Base-by-base conservation (phyloP, 2,888 invertebrate genomes). In the Erannis defoliaria region DNA sequence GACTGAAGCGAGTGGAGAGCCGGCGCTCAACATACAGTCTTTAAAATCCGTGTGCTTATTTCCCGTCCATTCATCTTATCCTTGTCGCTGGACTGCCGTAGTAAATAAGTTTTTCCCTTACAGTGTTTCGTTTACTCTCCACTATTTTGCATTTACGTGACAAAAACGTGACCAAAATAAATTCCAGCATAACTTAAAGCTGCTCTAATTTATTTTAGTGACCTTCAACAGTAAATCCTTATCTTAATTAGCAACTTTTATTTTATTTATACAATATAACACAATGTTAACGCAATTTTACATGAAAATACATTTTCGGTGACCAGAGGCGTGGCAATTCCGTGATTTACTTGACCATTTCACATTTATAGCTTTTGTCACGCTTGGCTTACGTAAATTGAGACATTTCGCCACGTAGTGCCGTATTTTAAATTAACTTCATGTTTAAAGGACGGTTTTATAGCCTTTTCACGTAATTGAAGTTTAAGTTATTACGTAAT, bases 311-410 rank as follows among this genome's bases (percentile, higher is more conserved):
- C 81, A 80, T 81, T 84, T 86, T 77, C 73, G 77, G 73, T 72
- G 75, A 74, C 74, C 72, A 71, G 67, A 72, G 86, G 85, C 84
- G 87, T 85, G 86, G 82, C 79, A 68, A 76, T 76, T 71, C 70
- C 63, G 78, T 87, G 88, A 88, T 88, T 88, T 86, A 84, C 85
- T 78, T 82, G 81, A 84, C 84, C 85, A 77, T 79, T 82, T 72
- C 77, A 80, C 77, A 80, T 86, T 86, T 81, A 88, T 83, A 73
- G 80, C 82, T 81, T 85, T 85, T 85, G 87, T 85, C 86, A 88
- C 87, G 88, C 85, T 82, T 80, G 71, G 75, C 67, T 79, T 76
- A 79, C 77, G 85, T 84, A 86, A 86, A 89, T 88, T 86, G 84
- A 86, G 84, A 86, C 85, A 84, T 88, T 88, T 82, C 80, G 76